phyloP scores from a whole-genome alignment of 2,113 vertebrate genomes.

The Aplodontia rufa region DNA sequence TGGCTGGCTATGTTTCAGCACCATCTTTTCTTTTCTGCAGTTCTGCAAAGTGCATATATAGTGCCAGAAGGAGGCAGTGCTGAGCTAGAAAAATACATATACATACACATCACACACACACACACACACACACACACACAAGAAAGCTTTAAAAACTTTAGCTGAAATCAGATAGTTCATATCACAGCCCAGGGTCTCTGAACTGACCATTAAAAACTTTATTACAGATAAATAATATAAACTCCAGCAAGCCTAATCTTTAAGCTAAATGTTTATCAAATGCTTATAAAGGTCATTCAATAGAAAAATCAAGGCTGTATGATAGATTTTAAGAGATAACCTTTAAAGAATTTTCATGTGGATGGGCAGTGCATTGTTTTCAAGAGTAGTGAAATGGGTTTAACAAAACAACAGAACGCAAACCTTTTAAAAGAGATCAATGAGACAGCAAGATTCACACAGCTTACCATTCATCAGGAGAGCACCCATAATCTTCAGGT shows the following conservation, averaged over 20 bases:
- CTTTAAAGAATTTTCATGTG: neutral
- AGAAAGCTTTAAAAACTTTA: neutral
- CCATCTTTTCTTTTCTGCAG: neutral
- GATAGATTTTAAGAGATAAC: neutral
- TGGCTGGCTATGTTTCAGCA: neutral
- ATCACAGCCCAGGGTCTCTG: neutral
- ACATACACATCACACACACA: too few species aligned
- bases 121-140: too few species aligned
- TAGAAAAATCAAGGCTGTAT: conserved; percentile 37
- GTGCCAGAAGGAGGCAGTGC: conserved; percentile 66
- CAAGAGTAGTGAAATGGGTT: neutral
- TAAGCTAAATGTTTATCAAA: neutral
- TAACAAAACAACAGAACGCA: neutral
- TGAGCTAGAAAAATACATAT: conserved; percentile 64
- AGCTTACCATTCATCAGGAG: conserved; percentile 96
- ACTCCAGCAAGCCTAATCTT: neutral
- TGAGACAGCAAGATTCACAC: conserved; percentile 45
- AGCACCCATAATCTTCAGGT: conserved; percentile 94
- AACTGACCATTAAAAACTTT: neutral
- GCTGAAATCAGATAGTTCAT: neutral
- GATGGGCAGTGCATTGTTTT: neutral
- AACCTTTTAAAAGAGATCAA: conserved; percentile 15
- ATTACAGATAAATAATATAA: neutral
- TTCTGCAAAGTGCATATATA: neutral
- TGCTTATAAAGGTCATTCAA: neutral